Base-by-base conservation (phyloP, 2,113 vertebrate genomes). In the Sorex araneus region DNA sequence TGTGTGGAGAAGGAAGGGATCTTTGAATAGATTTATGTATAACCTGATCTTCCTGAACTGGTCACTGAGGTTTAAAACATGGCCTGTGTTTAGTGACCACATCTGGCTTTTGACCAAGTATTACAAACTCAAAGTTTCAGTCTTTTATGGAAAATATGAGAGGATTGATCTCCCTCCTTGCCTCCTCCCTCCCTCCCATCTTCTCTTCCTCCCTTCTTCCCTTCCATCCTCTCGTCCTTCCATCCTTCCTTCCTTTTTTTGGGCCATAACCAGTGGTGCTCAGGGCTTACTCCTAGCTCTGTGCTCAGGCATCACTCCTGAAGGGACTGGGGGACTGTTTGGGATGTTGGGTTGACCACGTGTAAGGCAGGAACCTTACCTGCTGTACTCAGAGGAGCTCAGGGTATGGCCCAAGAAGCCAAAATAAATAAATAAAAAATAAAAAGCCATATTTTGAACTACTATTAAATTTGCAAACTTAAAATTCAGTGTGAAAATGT, bases 401-500 rank as follows among this genome's bases (percentile, higher is more conserved):
- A 21, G 54, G 54, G 15, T 57, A 18, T 19, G 54, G 54, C 18
- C 5, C 54, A 57, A 57, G 54, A 57, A 57, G 54, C 54, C 54
- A 57, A 57, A 57, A 57, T 57, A 54, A 54, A 54, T 54, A 40
- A 40, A 40, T 94, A 45, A 89, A 93, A 60, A 85, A 30, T 8
- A 64, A 66, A 66, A 66, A 30, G 64, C 16, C 16, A 66, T 32
- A 40, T 75, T 92, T 94, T 85, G 57, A 78, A 66, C 60, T 75
- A 66, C 50, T 93, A 57, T 66, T 77, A 73, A 28, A 54, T 27
- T 79, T 84, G 73, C 0, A 93, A 18, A 69, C 84, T 77, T 93
- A 78, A 90, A 92, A 75, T 76, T n/a, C 81, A 73, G 84, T 70
- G 7, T 92, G 54, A 92, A 94, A 87, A 66, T 6, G 43, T 23